Evolutionary conservation across 2,797 vertebrate genomes (phyloP), one percentile per base, ranked within the genome.

Genomic region (Avahi laniger): DNA sequence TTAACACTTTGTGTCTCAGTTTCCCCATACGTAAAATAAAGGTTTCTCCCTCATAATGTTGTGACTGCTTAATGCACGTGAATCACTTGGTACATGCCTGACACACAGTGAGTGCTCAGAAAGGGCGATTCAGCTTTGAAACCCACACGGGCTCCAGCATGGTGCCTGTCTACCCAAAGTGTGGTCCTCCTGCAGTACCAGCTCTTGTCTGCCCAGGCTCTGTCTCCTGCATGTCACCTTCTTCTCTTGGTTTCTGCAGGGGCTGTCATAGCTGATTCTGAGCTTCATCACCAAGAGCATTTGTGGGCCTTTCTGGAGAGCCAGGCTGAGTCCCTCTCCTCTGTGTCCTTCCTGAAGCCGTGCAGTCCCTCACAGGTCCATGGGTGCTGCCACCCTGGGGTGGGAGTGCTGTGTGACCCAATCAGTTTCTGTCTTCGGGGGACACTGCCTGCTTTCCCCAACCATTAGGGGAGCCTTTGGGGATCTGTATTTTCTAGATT

Each of bases 401-500:
- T 50, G 38, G 88, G 73, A 67, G 38, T 30, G 8, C 50, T 22
- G 14, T 91, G 61, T 54, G 33, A 22, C 35, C 9, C 28, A 13
- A 24, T 24, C 17, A 91, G 76, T 54, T 57, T 81, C 75, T 78
- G 89, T 78, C 26, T 22, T 90, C 59, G 20, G 63, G 5, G 35
- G 84, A 96, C 65, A 12, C 0, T 73, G 76, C 85, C 80, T 89
- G 82, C 89, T 95, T 89, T 0, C 4, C 80, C 33, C 94, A 89
- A 67, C 80, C 91, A 43, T 81, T 28, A 61, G 93, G 96, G 85
- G 30, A 82, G 65, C 90, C 35, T 61, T 59, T 70, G 86, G 85
- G 94, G 97, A 91, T 54, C 90, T 87, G 70, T 86, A 78, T 67
- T 90, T 89, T 95, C 87, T 41, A 92, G 82, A 35, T 41, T 82